phyloP scores from a whole-genome alignment of 2,113 vertebrate species.

The Tonatia bakeri region DNA sequence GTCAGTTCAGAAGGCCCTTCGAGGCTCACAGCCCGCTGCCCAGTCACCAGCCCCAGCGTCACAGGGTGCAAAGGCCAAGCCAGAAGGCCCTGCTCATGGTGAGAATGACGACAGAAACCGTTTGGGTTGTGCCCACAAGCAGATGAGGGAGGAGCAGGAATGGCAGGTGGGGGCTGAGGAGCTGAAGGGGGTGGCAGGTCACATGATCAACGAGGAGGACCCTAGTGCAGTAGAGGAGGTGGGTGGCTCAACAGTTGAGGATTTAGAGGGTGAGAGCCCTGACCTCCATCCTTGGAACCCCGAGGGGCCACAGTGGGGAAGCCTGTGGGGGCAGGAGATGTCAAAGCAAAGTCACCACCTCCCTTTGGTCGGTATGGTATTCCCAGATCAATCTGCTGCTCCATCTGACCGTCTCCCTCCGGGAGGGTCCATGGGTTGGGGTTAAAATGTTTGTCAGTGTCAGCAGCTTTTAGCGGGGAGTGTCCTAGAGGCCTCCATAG shows the following conservation, averaged over 20 bases:
- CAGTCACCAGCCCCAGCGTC: neutral
- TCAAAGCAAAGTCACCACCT: neutral
- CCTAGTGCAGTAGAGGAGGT: neutral
- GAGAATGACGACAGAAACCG: neutral
- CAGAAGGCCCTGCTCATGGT: neutral
- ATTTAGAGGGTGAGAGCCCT: neutral
- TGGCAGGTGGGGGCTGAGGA: neutral
- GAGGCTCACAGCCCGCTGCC: fast-evolving
- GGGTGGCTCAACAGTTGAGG: neutral
- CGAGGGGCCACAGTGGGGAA: neutral
- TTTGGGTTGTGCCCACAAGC: neutral
- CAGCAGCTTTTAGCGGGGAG: neutral
- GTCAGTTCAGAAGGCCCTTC: fast-evolving
- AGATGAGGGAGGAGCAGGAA: neutral
- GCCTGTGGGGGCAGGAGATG: neutral
- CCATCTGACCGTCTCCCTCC: neutral
- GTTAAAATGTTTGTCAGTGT: neutral
- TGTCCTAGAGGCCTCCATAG: neutral
- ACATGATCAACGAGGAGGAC: neutral
- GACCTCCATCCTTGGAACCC: neutral
- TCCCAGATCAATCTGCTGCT: fast-evolving
- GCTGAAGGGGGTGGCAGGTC: neutral
- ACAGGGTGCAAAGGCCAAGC: neutral
- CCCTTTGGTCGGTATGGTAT: fast-evolving
- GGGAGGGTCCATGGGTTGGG: neutral